These are phyloP conservation scores for Tholera decimalis DNA, from an alignment of 2,888 invertebrate genomes.

Conservation along the genomic window DNA sequence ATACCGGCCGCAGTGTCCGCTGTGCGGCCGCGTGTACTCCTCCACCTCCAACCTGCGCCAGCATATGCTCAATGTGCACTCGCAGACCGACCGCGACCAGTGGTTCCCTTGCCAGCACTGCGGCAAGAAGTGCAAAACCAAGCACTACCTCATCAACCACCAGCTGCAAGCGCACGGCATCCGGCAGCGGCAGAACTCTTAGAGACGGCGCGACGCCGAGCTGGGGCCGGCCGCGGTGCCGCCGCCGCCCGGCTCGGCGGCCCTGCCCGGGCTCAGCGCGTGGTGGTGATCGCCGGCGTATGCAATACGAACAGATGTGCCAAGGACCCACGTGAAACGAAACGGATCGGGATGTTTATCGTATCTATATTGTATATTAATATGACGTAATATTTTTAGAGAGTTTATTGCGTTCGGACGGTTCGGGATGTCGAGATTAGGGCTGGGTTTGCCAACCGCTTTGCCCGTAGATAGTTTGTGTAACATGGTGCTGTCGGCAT, in stretches of 20 bases:
- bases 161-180: slow-evolving; percentile 95
- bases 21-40: slow-evolving; percentile 94
- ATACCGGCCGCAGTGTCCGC: slow-evolving; percentile 93
- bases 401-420: slow-evolving; percentile 76
- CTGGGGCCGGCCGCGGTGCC: slow-evolving; percentile 70
- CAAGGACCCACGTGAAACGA: slow-evolving; percentile 69
- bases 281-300: slow-evolving; percentile 62
- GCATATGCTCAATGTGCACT: slow-evolving; percentile 95
- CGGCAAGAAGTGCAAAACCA: slow-evolving; percentile 95
- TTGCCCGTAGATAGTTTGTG: slow-evolving; percentile 65
- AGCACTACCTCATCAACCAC: slow-evolving; percentile 95
- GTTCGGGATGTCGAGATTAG: slow-evolving; percentile 64
- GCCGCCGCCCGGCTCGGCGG: slow-evolving; percentile 71
- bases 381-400: slow-evolving; percentile 80
- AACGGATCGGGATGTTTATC: slow-evolving; percentile 64
- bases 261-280: slow-evolving; percentile 66
- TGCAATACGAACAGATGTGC: slow-evolving; percentile 67
- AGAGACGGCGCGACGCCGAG: slow-evolving; percentile 85
- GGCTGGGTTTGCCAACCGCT: slow-evolving; percentile 82
- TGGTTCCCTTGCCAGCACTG: slow-evolving; percentile 94
- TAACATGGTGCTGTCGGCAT: slow-evolving; percentile 90
- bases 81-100: slow-evolving; percentile 93
- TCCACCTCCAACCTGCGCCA: slow-evolving; percentile 94
- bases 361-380: slow-evolving; percentile 70
- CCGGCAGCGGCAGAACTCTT: slow-evolving; percentile 93